These are phyloP conservation scores for Pararge aegeria DNA, from an alignment of 1,140 invertebrate genomes.

Conservation along the genomic window DNA sequence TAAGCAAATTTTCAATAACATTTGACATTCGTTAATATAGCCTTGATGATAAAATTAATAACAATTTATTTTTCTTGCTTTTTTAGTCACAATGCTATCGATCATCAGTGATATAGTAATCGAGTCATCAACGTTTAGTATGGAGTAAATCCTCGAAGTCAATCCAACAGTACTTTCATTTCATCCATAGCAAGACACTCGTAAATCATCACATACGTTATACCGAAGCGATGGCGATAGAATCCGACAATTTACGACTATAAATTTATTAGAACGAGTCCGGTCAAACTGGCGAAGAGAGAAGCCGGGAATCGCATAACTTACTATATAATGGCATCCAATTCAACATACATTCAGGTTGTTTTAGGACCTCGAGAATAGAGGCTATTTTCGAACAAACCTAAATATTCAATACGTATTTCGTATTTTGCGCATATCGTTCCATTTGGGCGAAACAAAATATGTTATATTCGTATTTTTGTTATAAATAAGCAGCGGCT, in stretches of 20 bases:
- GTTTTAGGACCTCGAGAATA: background rate
- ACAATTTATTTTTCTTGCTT: too few relatives aligned
- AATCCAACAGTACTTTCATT: constrained; percentile 2
- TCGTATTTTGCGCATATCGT: background rate
- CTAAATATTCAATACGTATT: constrained; percentile 7
- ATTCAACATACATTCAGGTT: constrained; percentile 13
- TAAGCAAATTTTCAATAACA: too few relatives aligned
- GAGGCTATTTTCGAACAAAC: background rate
- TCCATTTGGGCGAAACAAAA: background rate
- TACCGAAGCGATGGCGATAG: constrained; percentile 24
- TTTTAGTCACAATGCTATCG: too few relatives aligned
- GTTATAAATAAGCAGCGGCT: too few relatives aligned
- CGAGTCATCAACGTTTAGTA: background rate
- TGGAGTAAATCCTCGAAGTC: constrained; percentile 1
- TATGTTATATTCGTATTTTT: background rate
- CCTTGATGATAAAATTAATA: too few relatives aligned
- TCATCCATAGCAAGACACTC: constrained; percentile 9
- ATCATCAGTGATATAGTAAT: too few relatives aligned
- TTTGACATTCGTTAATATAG: too few relatives aligned
- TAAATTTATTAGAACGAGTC: constrained; percentile 31
- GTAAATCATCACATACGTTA: constrained; percentile 26
- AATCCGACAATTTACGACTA: constrained; percentile 27
- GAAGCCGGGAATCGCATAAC: constrained; percentile 27
- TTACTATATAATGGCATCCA: constrained; percentile 24
- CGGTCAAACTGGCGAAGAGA: constrained; percentile 22